Evolutionary conservation across 2,797 vertebrate species (phyloP).

Genomic region (Enteromius paludinosus): DNA sequence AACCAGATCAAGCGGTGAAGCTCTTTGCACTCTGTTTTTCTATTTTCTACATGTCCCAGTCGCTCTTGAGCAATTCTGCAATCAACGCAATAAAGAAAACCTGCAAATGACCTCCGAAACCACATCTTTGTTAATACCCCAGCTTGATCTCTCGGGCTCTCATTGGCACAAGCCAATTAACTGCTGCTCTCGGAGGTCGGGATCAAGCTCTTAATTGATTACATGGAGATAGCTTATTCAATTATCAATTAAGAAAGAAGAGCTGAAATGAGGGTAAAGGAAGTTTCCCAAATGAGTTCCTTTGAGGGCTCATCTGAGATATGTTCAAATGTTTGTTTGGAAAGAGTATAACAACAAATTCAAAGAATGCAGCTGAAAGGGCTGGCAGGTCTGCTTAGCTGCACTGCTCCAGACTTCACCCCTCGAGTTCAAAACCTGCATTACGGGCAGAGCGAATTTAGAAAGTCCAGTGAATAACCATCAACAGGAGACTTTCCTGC

Average conservation of each 20-base stretch:
- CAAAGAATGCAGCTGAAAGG: slow-evolving; percentile 54
- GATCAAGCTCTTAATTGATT: slow-evolving; percentile 78
- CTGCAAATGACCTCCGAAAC: slow-evolving; percentile 69
- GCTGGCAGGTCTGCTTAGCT: slow-evolving; percentile 38
- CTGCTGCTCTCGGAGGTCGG: slow-evolving; percentile 68
- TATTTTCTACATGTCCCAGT: slow-evolving; percentile 1
- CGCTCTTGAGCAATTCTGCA: slow-evolving; percentile 48
- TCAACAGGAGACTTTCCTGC: slow-evolving; percentile 33
- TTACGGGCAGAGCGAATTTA: slow-evolving; percentile 19
- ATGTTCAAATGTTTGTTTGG: slow-evolving; percentile 65
- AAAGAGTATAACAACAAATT: slow-evolving; percentile 58
- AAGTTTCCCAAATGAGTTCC: slow-evolving; percentile 67
- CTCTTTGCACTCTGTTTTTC: slow-evolving; percentile 33
- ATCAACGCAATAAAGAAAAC: slow-evolving; percentile 65
- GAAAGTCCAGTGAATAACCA: slow-evolving; percentile 34
- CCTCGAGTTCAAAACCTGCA: slow-evolving; percentile 47
- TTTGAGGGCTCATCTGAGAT: slow-evolving; percentile 59
- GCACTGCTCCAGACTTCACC: slow-evolving; percentile 22
- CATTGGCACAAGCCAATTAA: slow-evolving; percentile 80
- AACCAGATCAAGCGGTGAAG: slow-evolving; percentile 68
- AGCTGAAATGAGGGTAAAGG: slow-evolving; percentile 42
- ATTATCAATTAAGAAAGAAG: slow-evolving; percentile 77
- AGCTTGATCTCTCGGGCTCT: slow-evolving; percentile 66
- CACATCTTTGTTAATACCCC: slow-evolving; percentile 72
- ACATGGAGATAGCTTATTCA: slow-evolving; percentile 74